These are phyloP conservation scores for Dysdera silvatica DNA, from an alignment of 1,140 invertebrate genomes.

Conservation along the genomic window DNA sequence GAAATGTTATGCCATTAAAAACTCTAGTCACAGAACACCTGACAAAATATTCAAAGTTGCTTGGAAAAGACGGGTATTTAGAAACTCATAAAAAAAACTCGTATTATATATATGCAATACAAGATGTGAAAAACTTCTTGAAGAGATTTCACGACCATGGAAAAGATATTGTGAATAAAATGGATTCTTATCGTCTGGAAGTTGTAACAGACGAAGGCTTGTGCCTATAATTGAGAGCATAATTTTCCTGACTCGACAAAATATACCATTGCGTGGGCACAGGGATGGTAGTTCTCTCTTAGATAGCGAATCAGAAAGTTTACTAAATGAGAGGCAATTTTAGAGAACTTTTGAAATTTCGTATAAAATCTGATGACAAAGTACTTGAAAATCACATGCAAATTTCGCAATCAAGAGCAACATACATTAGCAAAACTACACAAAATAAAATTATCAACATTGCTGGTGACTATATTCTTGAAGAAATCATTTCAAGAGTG, in stretches of 20 bases:
- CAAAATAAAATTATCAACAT: neutral
- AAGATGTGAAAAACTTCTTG: too few species aligned
- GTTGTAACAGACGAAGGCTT: neutral
- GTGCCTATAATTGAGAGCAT: neutral
- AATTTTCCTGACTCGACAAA: neutral
- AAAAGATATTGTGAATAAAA: too few species aligned
- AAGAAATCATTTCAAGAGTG: neutral
- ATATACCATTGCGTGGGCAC: slow-evolving; percentile 3
- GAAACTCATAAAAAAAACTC: too few species aligned
- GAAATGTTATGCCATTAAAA: too few species aligned
- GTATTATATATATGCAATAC: too few species aligned
- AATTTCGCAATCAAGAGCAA: neutral
- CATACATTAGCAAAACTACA: neutral
- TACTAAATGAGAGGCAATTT: slow-evolving; percentile 1
- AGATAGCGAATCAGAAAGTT: neutral
- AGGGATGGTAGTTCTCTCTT: neutral
- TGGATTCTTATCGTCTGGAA: too few species aligned
- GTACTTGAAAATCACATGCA: neutral
- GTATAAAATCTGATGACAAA: neutral
- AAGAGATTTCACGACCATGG: too few species aligned
- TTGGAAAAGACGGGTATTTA: too few species aligned
- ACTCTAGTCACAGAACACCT: too few species aligned
- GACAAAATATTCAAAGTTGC: too few species aligned
- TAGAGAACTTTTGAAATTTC: neutral
- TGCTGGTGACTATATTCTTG: neutral